These are phyloP conservation scores for Tenebrosternarchus preto DNA, from an alignment of 2,113 vertebrate genomes.

Conservation along the genomic window DNA sequence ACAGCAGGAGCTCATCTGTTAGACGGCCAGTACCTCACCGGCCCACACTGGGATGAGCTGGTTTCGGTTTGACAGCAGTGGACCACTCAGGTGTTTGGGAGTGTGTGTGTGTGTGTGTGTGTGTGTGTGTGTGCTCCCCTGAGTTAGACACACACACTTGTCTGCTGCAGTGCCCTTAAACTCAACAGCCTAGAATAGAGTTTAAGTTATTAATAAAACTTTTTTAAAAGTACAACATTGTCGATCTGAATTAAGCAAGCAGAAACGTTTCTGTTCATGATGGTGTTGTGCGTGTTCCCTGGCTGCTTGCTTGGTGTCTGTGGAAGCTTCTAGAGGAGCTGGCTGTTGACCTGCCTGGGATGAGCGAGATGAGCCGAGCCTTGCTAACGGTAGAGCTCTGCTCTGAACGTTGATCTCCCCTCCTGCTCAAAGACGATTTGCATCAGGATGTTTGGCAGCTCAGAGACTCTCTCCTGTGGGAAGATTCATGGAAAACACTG, in stretches of 20 bases:
- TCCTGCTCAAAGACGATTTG: no score
- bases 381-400: no score
- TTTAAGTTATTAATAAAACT: constrained; percentile 24
- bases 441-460: no score
- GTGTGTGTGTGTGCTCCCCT: background rate
- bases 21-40: constrained; percentile 51
- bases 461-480: background rate
- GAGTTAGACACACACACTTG: background rate
- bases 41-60: constrained; percentile 11
- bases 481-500: background rate
- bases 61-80: background rate
- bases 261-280: constrained; percentile 28
- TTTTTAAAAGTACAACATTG: constrained; percentile 11
- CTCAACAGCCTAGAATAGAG: constrained; percentile 17
- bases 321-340: constrained; percentile 6
- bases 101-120: background rate
- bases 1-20: constrained; percentile 78
- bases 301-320: background rate
- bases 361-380: no score
- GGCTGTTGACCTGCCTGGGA: no score
- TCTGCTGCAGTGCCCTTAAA: no score
- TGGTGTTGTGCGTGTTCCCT: background rate
- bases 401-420: background rate
- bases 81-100: constrained; percentile 2
- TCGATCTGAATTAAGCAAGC: constrained; percentile 20